A percentile compares a stretch with the other conserved stretches of the same genome.
Evolutionary conservation across 2,797 vertebrate species (phyloP).

Genomic region (Diplodus sargus): DNA sequence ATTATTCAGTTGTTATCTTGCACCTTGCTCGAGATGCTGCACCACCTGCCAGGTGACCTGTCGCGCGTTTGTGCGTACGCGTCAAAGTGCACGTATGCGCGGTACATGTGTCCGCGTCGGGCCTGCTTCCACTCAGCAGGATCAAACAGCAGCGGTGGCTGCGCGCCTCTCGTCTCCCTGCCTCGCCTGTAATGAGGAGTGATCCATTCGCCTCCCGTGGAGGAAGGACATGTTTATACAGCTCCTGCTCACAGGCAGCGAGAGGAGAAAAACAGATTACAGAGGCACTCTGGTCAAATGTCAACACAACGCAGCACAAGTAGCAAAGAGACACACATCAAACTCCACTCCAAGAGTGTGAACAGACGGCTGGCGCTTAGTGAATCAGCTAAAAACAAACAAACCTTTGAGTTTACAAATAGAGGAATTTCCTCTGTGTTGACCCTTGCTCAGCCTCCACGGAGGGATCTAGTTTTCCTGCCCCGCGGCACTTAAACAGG

Average conservation of each 20-base stretch:
- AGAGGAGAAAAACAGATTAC: constrained; percentile 82
- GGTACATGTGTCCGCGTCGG: background rate
- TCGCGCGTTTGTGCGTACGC: background rate
- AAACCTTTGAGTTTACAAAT: constrained; percentile 76
- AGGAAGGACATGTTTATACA: constrained; percentile 84
- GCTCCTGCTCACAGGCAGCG: constrained; percentile 78
- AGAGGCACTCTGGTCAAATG: constrained; percentile 80
- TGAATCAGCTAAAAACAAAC: constrained; percentile 77
- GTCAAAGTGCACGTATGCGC: background rate
- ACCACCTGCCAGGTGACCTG: constrained; percentile 20
- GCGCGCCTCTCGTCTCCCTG: constrained; percentile 54
- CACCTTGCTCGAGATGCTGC: background rate
- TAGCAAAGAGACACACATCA: constrained; percentile 75
- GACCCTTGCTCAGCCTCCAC: constrained; percentile 57
- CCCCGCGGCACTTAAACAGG: constrained; percentile 40
- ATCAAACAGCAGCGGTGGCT: constrained; percentile 56
- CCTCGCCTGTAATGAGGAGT: constrained; percentile 77
- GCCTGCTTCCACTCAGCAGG: constrained; percentile 46
- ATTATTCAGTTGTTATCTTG: constrained; percentile 7
- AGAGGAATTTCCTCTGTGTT: constrained; percentile 70
- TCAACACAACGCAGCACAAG: constrained; percentile 75
- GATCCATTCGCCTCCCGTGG: constrained; percentile 78
- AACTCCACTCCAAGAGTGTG: constrained; percentile 68
- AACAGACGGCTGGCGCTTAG: constrained; percentile 74
- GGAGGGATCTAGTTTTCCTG: constrained; percentile 52